Evolutionary conservation across 2,888 invertebrate genomes (phyloP).

Genomic region (Troilus luridus): DNA sequence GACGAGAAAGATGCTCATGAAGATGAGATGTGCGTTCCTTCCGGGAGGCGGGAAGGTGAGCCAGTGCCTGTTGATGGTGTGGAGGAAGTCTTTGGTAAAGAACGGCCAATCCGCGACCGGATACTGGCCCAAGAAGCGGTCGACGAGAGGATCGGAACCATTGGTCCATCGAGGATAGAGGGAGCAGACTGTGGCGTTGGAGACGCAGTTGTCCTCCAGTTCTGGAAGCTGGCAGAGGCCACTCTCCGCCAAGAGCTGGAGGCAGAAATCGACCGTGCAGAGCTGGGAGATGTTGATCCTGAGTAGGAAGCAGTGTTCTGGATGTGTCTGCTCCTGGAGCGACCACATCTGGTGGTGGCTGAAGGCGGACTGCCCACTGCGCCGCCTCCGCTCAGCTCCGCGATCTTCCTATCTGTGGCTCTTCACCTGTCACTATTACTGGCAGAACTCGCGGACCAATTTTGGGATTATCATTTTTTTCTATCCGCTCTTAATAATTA

Average conservation of each 20-base stretch:
- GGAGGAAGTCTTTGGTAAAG: slow-evolving; percentile 74
- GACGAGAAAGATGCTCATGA: slow-evolving; percentile 76
- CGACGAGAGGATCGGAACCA: slow-evolving; percentile 30
- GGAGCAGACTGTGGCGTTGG: background rate
- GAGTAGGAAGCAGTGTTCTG: slow-evolving; percentile 18
- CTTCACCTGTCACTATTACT: background rate
- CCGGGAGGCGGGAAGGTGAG: slow-evolving; percentile 78
- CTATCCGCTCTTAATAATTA: too few species aligned
- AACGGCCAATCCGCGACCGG: slow-evolving; percentile 72
- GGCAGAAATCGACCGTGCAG: background rate
- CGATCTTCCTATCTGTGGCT: background rate
- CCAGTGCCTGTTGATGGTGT: slow-evolving; percentile 81
- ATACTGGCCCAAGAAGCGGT: slow-evolving; percentile 67
- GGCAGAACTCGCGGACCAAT: too few species aligned
- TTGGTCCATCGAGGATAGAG: slow-evolving; percentile 1
- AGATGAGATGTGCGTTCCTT: slow-evolving; percentile 73
- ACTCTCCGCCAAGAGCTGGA: background rate
- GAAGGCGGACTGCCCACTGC: slow-evolving; percentile 9
- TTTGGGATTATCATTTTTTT: background rate
- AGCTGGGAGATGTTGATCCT: background rate
- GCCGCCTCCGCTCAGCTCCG: background rate
- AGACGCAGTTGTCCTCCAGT: slow-evolving; percentile 8
- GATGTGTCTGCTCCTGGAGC: background rate
- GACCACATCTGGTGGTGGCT: slow-evolving; percentile 39
- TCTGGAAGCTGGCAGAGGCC: background rate